Conservation (phyloP, 2,113 vertebrate species). For the Diadophis punctatus region DNA sequence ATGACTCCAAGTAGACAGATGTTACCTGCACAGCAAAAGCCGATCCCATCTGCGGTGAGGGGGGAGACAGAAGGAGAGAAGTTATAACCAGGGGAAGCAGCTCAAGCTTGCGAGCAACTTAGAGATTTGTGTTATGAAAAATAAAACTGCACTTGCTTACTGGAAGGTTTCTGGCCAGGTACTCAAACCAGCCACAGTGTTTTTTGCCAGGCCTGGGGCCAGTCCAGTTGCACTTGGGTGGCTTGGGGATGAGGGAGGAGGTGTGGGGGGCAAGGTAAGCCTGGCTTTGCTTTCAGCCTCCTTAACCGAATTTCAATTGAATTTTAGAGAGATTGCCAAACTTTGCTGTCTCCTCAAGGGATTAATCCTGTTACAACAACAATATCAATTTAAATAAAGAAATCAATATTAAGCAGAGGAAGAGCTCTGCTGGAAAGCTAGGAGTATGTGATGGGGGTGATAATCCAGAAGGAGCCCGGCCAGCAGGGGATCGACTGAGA, state of each 20-base stretch:
- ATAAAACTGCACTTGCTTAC: neutral
- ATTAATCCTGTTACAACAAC: neutral
- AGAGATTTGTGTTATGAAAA: neutral
- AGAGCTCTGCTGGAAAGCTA: neutral
- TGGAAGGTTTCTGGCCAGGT: neutral
- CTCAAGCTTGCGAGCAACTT: neutral
- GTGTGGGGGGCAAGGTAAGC: fast-evolving
- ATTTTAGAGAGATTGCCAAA: neutral
- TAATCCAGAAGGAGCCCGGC: neutral
- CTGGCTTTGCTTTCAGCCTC: neutral
- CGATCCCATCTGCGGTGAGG: neutral
- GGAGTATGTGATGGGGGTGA: neutral
- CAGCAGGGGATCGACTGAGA: neutral
- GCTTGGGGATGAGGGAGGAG: neutral
- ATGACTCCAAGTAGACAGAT: neutral
- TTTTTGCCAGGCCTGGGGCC: neutral
- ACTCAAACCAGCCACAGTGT: neutral
- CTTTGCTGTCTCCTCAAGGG: neutral
- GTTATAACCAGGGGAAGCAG: neutral
- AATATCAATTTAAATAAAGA: neutral
- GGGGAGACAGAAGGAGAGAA: neutral
- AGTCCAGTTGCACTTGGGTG: neutral
- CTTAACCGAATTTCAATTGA: neutral
- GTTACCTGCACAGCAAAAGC: neutral
- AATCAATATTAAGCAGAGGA: neutral